Conservation (phyloP, 2,113 vertebrate genomes). For the Festucalex cinctus region DNA sequence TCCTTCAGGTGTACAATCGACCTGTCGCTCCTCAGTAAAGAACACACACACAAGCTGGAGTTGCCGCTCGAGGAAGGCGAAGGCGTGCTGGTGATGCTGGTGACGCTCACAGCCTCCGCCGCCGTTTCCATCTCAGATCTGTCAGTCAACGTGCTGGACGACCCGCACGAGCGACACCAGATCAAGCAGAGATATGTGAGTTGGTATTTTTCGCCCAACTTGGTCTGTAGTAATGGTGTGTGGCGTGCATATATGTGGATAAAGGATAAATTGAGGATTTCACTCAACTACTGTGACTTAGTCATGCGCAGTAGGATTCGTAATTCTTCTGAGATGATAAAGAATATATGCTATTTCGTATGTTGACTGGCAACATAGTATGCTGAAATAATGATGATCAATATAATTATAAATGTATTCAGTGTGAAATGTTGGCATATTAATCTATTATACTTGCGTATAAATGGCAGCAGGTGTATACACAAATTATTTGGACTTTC, state of each 20-base stretch:
- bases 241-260: background rate
- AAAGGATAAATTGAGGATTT: too few relatives aligned
- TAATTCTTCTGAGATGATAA: too few relatives aligned
- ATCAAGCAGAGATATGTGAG: slow-evolving; percentile 94
- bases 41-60: slow-evolving; percentile 92
- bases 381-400: too few relatives aligned
- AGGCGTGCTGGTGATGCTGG: slow-evolving; percentile 86
- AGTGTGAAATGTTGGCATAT: too few relatives aligned
- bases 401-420: too few relatives aligned
- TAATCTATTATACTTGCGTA: too few relatives aligned
- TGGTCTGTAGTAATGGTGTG: background rate
- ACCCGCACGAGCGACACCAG: slow-evolving; percentile 83
- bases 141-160: slow-evolving; percentile 84
- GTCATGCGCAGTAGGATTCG: too few relatives aligned
- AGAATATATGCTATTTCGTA: too few relatives aligned
- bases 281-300: too few relatives aligned
- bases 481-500: too few relatives aligned
- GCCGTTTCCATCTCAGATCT: slow-evolving; percentile 90
- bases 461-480: too few relatives aligned
- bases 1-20: slow-evolving; percentile 87
- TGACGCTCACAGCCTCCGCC: slow-evolving; percentile 92
- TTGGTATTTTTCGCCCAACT: slow-evolving; percentile 3
- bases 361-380: too few relatives aligned
- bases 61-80: slow-evolving; percentile 86
- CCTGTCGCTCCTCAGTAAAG: slow-evolving; percentile 85